Evolutionary conservation across 2,113 vertebrate genomes (phyloP).

Genomic region (Crypturellus undulatus): DNA sequence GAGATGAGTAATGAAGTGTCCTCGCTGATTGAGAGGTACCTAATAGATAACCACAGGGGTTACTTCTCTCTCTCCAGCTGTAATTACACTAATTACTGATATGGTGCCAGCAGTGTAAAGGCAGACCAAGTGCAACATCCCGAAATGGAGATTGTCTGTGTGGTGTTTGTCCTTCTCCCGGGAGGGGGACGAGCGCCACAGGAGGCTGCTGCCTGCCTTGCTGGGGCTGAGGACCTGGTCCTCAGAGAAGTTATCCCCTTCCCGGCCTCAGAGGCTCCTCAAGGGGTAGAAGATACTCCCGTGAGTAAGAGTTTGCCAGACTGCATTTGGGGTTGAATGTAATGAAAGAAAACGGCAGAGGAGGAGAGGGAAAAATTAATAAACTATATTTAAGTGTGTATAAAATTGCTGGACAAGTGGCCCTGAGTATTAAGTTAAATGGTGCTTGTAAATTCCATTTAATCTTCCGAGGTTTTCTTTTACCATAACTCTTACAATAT

Average conservation of each 20-base stretch:
- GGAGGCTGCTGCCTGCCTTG: background rate
- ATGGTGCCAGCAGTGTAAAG: slow-evolving; percentile 54
- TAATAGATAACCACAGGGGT: slow-evolving; percentile 76
- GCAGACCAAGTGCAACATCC: slow-evolving; percentile 48
- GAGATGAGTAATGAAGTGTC: slow-evolving; percentile 70
- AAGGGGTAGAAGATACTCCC: background rate
- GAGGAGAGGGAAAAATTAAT: slow-evolving; percentile 36
- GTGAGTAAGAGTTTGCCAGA: background rate
- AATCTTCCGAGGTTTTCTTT: slow-evolving; percentile 48
- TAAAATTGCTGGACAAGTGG: slow-evolving; percentile 51
- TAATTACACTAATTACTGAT: slow-evolving; percentile 76
- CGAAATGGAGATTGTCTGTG: slow-evolving; percentile 21
- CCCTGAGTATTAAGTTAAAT: slow-evolving; percentile 56
- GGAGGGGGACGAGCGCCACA: background rate
- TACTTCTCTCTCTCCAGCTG: slow-evolving; percentile 66
- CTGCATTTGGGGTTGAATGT: background rate
- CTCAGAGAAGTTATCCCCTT: background rate
- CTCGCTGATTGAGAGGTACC: slow-evolving; percentile 64
- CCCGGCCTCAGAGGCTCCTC: background rate
- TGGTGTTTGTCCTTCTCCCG: background rate
- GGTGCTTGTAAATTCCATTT: slow-evolving; percentile 68
- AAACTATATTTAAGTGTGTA: slow-evolving; percentile 31
- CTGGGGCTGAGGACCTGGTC: background rate
- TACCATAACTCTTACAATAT: slow-evolving; percentile 25
- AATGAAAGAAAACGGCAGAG: background rate